Base-by-base conservation (phyloP, 2,113 vertebrate genomes). In the Seriola dumerili region DNA sequence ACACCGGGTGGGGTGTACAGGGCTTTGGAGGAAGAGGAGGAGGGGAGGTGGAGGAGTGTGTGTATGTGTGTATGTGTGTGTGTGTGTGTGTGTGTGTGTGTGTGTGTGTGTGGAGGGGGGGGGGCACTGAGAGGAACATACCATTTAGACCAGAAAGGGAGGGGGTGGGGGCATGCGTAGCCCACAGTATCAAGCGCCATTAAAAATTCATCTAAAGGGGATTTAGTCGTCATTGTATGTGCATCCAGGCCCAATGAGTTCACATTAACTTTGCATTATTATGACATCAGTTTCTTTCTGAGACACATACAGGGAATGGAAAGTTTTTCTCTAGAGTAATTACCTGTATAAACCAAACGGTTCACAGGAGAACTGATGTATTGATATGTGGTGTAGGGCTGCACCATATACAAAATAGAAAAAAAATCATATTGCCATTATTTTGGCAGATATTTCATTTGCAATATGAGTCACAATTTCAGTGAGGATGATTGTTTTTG, bases 1-100 rank as follows among this genome's bases (percentile, higher is more conserved):
- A 95, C 88, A 93, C 89, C 86, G 90, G 91, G 85, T 80, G 88
- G 85, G 84, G 89, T 89, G 90, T 65, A 72, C 85, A 77, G 74
- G 78, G 91, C 92, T 87, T 79, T 81, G 80, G 86, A 83, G 79
- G 71, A 85, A 76, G 77, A 89, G 70, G 59, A 87, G 78, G 72
- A 50, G 84, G 90, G 74, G 88, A 67, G 69, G 74, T 9, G 62
- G 71, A 59, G 44, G 11, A 13, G 19, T 50, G 50, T 21, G 50
- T 19, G 44, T 14, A 5, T 17, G 46, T 5, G 19, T 50, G 50
- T 21, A 19, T 8, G 14, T 14, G 16, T 16, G 46, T 5, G 11
- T 4, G 19, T 50, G 50, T 21, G 50, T 7, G 44, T 14, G 16
- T 5, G 46, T 5, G 29, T 2, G 29, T 29, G 29, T n/a, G n/a